Evolutionary conservation across 2,888 invertebrate species (phyloP).

Genomic region (Epinotia ramella): DNA sequence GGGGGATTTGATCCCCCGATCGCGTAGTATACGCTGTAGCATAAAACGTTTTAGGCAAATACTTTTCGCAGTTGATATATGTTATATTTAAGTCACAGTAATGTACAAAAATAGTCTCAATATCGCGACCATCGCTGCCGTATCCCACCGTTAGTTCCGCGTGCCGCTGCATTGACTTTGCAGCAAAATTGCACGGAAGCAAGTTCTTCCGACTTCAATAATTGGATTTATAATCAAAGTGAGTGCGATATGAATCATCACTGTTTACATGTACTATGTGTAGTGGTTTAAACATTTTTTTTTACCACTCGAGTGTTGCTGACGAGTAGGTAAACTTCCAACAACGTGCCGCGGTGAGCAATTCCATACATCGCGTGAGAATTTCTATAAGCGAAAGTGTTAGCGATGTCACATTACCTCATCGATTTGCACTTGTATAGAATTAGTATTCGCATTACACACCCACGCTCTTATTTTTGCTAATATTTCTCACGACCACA

Average conservation of each 20-base stretch:
- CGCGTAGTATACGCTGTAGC: not conserved
- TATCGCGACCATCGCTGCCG: conserved; percentile 44
- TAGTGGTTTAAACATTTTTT: not conserved
- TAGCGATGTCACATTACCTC: conserved; percentile 71
- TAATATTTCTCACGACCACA: conserved; percentile 75
- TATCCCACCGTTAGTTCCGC: conserved; percentile 62
- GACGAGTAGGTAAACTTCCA: not conserved
- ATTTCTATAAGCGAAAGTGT: conserved; percentile 72
- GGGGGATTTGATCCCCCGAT: too few relatives aligned
- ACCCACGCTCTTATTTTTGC: conserved; percentile 81
- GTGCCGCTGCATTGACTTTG: conserved; percentile 51
- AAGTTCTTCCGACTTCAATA: conserved; percentile 66
- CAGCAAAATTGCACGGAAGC: conserved; percentile 70
- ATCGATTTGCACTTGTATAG: conserved; percentile 72
- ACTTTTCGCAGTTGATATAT: not conserved
- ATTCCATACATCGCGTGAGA: conserved; percentile 56
- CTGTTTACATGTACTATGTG: conserved; percentile 50
- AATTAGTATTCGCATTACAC: conserved; percentile 71
- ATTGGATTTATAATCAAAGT: conserved; percentile 61
- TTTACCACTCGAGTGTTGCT: not conserved
- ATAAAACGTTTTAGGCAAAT: not conserved
- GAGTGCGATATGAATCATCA: conserved; percentile 63
- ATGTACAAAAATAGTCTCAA: conserved; percentile 12
- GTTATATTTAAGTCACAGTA: not conserved
- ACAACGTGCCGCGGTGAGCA: not conserved